Evolutionary conservation across 2,113 vertebrate genomes (phyloP), one percentile per base, ranked within the genome.

Genomic region (Tursiops truncatus): DNA sequence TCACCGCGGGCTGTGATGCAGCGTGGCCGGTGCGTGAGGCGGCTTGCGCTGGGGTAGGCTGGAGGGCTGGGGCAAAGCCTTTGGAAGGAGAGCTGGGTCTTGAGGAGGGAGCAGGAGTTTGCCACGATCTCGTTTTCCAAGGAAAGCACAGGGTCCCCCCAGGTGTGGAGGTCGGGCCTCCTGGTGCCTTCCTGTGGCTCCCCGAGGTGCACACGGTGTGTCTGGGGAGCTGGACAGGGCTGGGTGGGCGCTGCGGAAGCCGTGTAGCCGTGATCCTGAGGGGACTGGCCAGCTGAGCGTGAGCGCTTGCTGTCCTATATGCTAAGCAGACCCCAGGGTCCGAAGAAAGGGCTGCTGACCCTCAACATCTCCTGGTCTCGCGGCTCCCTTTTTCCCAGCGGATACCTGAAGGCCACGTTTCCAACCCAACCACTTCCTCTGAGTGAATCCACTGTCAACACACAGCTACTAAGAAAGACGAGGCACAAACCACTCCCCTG

Each of bases 221-320:
- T 38, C 8, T 6, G 21, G 38, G 28, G 13, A 38, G 23, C 53
- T 68, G 12, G 63, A 31, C 6, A 0, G 28, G 12, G 2, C 47
- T 65, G 76, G 18, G 41, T 26, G 65, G 56, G 0, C 6, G 4
- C 62, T 70, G 47, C 13, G 33, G 11, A n/a, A 68, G n/a, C 73
- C 1, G 0, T 6, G 10, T 2, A 2, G 36, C 15, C 23, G 67
- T 79, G 6, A 33, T 20, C 7, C 1, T 15, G 6, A 63, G 11
- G 44, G 2, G 12, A 23, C 10, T 44, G 50, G 71, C 47, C 84
- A 8, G 84, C 38, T 23, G 67, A 17, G 31, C 18, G 4, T 5
- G 50, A 47, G 11, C 12, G 0, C 17, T 36, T 53, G 47, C 1
- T 56, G 5, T 17, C 89, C 11, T 80, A 2, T 2, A 21, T 14